Evolutionary conservation across 2,888 invertebrate genomes (phyloP), one percentile per base, ranked within the genome.

Genomic region (Polylopha cassiicola): DNA sequence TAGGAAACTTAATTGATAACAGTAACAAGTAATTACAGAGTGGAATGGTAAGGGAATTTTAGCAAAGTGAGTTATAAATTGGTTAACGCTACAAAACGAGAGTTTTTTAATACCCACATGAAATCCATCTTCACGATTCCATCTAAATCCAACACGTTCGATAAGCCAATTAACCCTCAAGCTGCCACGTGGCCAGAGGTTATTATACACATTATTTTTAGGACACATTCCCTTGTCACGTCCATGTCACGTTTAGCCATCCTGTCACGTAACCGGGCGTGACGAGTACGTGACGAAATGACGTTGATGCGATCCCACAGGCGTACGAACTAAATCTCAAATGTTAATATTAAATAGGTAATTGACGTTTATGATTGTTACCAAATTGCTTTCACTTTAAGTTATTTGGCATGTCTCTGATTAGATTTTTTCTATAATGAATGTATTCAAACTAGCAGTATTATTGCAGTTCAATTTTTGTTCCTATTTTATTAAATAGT

Each of bases 261-360:
- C 46, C 23, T 28, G 36, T 39, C 47, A 44, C 50, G 50, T 26
- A 39, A 18, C 23, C 29, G 10, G 38, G 17, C 37, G 45, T 44
- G 53, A 46, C 49, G 43, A 46, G 37, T 39, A 24, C 30, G 43
- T 42, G 36, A 44, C 47, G 48, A 45, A 42, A 45, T 44, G 43
- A 43, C 48, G 38, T 43, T 16, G 33, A 15, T 18, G 34, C 37
- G 13, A 39, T 32, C 20, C 30, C 29, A 32, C 27, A 41, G 30
- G 34, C 16, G 11, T 21, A 30, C 18, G 18, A 29, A 39, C 29
- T 28, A 32, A 39, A 27, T 17, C 9, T 18, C 20, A 33, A 39
- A 18, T 29, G 29, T 34, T 34, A 29, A 39, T 34, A 29, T 34
- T 20, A 8, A 34, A 34, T n/a, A 29, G 15, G 29, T 29, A 14